phyloP scores from a whole-genome alignment of 2,888 invertebrate genomes.

The Druceiella hillmani region DNA sequence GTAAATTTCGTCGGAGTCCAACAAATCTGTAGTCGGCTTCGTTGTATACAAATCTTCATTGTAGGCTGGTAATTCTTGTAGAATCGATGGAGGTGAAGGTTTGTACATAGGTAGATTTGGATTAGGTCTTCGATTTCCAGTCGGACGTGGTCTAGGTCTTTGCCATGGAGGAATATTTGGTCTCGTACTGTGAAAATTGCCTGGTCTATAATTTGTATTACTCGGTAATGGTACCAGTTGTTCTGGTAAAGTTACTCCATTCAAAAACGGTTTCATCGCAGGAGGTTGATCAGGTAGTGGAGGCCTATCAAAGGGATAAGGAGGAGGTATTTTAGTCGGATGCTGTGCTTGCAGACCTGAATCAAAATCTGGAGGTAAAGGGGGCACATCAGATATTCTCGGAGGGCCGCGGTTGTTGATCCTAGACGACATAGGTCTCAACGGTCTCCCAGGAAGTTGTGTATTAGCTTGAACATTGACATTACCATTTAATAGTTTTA shows the following conservation, averaged over 20 bases:
- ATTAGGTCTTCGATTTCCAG: slow-evolving; percentile 45
- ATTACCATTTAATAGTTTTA: slow-evolving; percentile 82
- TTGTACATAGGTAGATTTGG: slow-evolving; percentile 58
- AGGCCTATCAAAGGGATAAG: slow-evolving; percentile 73
- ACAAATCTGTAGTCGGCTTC: no score
- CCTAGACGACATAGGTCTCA: slow-evolving; percentile 65
- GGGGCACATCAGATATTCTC: slow-evolving; percentile 71
- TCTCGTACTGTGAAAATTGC: slow-evolving; percentile 47
- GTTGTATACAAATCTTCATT: no score
- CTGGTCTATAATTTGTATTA: slow-evolving; percentile 50
- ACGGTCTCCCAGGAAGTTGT: slow-evolving; percentile 54
- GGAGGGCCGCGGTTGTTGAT: slow-evolving; percentile 91
- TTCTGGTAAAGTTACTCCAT: slow-evolving; percentile 68
- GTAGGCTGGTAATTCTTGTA: no score
- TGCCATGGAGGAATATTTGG: slow-evolving; percentile 63
- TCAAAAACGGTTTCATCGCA: slow-evolving; percentile 55
- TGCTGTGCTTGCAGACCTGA: slow-evolving; percentile 36
- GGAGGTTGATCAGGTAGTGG: slow-evolving; percentile 47
- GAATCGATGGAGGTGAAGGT: slow-evolving; percentile 50
- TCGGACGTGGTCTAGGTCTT: slow-evolving; percentile 53
- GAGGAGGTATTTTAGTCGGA: slow-evolving; percentile 54
- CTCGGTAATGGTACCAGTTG: slow-evolving; percentile 59
- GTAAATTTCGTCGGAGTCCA: no score
- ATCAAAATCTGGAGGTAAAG: slow-evolving; percentile 63
- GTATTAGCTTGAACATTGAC: slow-evolving; percentile 80